These are phyloP conservation scores for Thamnaconus septentrionalis DNA, from an alignment of 2,113 vertebrate genomes.

Conservation along the genomic window DNA sequence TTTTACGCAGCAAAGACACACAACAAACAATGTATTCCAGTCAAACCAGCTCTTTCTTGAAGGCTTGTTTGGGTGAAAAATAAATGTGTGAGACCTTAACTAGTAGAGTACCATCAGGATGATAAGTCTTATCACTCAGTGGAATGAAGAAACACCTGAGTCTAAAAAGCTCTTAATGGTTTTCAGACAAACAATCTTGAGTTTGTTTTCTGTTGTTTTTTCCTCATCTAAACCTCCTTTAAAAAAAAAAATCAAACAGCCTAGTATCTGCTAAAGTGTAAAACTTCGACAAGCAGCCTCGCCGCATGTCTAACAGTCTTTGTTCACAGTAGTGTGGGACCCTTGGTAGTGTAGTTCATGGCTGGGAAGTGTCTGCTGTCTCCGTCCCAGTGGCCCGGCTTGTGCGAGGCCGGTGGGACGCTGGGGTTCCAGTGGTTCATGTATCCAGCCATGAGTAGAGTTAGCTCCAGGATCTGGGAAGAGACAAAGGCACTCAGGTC, in stretches of 20 bases:
- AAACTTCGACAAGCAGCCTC: constrained; percentile 16
- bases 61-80: neutral
- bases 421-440: constrained; percentile 80
- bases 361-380: constrained; percentile 80
- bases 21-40: constrained; percentile 4
- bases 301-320: neutral
- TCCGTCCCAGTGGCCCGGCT: constrained; percentile 73
- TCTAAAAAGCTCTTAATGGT: constrained; percentile 43
- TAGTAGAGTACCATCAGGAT: neutral
- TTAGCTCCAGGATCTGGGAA: constrained; percentile 85
- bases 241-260: constrained; percentile 1
- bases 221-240: constrained; percentile 35
- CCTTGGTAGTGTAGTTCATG: constrained; percentile 80
- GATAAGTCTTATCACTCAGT: constrained; percentile 1
- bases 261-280: constrained; percentile 16
- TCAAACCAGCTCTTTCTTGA: neutral
- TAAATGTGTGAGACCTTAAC: constrained; percentile 8
- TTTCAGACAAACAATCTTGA: constrained; percentile 19
- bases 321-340: constrained; percentile 84
- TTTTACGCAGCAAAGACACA: neutral
- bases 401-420: constrained; percentile 44
- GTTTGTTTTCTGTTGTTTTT: neutral
- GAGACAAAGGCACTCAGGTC: neutral
- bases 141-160: neutral
- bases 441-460: constrained; percentile 87